phyloP scores from a whole-genome alignment of 2,797 vertebrate genomes.

The Amazonetta brasiliensis region DNA sequence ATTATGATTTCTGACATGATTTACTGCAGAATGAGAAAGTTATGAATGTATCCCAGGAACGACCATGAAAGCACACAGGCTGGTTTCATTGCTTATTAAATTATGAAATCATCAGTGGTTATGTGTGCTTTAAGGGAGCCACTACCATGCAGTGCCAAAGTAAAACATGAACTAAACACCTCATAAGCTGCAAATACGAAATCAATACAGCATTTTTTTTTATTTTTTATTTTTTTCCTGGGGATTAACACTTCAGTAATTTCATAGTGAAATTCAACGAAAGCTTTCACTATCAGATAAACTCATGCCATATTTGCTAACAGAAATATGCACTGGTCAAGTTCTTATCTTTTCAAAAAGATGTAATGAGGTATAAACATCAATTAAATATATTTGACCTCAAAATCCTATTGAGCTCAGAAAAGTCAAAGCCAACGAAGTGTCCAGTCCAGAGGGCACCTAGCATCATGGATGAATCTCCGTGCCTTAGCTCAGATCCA shows the following conservation, averaged over 20 bases:
- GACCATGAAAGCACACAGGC: neutral
- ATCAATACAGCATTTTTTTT: neutral
- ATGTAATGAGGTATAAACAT: neutral
- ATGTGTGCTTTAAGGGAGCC: neutral
- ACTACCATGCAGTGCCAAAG: neutral
- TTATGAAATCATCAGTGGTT: neutral
- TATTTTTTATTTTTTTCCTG: neutral
- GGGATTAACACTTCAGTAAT: neutral
- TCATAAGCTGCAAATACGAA: neutral
- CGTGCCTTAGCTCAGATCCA: neutral
- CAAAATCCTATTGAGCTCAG: neutral
- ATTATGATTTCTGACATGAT: neutral
- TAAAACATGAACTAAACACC: neutral
- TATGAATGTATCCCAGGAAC: neutral
- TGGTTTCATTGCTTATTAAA: neutral
- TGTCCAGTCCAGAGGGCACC: neutral
- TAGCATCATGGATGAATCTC: neutral
- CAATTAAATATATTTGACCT: neutral
- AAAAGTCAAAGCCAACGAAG: neutral
- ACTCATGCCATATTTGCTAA: neutral
- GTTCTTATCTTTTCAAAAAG: conserved; percentile 8
- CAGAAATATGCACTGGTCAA: neutral
- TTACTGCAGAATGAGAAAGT: neutral
- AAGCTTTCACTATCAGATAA: neutral
- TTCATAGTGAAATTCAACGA: neutral